phyloP scores from a whole-genome alignment of 2,797 vertebrate genomes.

The Sebastes variabilis region DNA sequence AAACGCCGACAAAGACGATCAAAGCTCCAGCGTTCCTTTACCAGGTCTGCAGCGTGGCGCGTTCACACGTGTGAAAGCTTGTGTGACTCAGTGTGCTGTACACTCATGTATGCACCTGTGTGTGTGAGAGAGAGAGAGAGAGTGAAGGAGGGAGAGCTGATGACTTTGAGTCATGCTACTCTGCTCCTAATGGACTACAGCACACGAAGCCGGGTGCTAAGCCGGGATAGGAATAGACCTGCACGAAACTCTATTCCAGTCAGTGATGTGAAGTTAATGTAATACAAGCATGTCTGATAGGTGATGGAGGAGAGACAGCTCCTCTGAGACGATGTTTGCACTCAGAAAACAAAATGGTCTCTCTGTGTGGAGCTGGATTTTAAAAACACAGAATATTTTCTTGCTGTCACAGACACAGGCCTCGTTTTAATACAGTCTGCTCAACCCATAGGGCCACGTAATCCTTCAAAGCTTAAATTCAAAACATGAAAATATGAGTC shows the following conservation, averaged over 20 bases:
- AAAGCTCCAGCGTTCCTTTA: constrained; percentile 55
- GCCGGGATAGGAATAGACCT: constrained; percentile 46
- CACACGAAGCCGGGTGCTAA: constrained; percentile 49
- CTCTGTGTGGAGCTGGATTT: background rate
- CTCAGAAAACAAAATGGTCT: background rate
- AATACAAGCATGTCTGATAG: constrained; percentile 24
- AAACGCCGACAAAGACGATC: constrained; percentile 34
- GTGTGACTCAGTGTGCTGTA: constrained; percentile 42
- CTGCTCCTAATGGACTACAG: constrained; percentile 39
- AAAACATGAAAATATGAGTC: background rate
- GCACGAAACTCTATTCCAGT: constrained; percentile 45
- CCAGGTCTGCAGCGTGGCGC: constrained; percentile 33
- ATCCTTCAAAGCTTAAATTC: background rate
- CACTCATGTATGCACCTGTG: background rate
- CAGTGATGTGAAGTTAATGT: constrained; percentile 36
- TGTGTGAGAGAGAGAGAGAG: background rate
- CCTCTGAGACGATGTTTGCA: background rate
- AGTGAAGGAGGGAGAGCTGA: background rate
- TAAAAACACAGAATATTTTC: background rate
- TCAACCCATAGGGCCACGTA: background rate
- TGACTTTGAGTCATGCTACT: constrained; percentile 52
- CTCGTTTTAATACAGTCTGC: background rate
- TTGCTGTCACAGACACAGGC: background rate
- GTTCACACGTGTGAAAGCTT: constrained; percentile 50
- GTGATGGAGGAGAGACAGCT: background rate